Evolutionary conservation across 2,888 invertebrate species (phyloP), one percentile per base, ranked within the genome.

Genomic region (Drosophila longiperda): DNA sequence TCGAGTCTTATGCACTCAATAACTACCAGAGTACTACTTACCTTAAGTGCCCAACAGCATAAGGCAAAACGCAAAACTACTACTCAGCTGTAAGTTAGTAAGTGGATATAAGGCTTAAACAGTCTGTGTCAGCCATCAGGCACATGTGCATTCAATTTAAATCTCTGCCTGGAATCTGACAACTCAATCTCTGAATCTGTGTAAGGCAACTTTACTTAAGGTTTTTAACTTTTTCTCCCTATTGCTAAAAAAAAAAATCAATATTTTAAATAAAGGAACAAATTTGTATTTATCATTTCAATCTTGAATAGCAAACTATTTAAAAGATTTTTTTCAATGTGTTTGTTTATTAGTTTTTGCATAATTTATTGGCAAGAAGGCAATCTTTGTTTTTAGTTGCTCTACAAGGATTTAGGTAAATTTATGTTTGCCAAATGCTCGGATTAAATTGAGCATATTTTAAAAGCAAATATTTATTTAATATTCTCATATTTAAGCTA

Each of bases 1-100:
- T 87, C 87, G 15, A 73, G 64, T 73, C 76, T 87, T 72, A 82
- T 75, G 87, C 80, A 84, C 83, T 87, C 82, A 84, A 84, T 87
- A 78, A 65, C 70, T 64, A 42, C 2, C 29, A 53, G 49, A 66
- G 40, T 50, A 64, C 15, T 55, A 48, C 63, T 68, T 33, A 32
- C 54, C 55, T 52, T 29, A 74, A 74, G 71, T 75, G 38, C 38
- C 38, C 66, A 66, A 71, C 45, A 29, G 63, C 53, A 29, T 9
- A 38, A 55, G 20, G 29, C 34, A 58, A 45, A 34, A 15, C 33
- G 9, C 34, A 23, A 40, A 50, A 54, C 49, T 32, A 58, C 36
- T 20, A 20, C 7, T 11, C 38, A 34, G 57, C 38, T 59, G 45
- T 63, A 72, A 65, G 75, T 67, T 38, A 33, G 53, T 67, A 68